Evolutionary conservation across 2,888 invertebrate genomes (phyloP).

Genomic region (Perithous albicinctus): DNA sequence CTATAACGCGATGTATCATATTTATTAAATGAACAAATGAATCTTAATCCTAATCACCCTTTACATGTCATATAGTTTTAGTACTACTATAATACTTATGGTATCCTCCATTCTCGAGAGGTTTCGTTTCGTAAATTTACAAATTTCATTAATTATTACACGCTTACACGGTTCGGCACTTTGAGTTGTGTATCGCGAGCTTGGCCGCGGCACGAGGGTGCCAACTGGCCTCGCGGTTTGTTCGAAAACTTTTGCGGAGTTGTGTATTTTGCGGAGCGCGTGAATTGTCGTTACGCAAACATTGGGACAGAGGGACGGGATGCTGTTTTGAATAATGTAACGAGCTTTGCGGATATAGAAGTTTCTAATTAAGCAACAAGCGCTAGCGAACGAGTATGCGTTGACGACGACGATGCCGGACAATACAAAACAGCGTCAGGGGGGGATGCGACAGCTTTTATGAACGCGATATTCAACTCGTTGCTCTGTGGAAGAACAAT

Average conservation of each 20-base stretch:
- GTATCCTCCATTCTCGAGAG: neutral
- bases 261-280: conserved; percentile 78
- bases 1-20: neutral
- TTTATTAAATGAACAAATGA: neutral
- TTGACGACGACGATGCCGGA: conserved; percentile 74
- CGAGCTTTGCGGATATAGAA: conserved; percentile 78
- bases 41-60: neutral
- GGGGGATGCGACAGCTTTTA: conserved; percentile 58
- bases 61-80: too few species aligned
- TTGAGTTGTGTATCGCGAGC: conserved; percentile 54
- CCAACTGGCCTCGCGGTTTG: conserved; percentile 69
- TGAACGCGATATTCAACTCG: conserved; percentile 4
- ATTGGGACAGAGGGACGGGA: conserved; percentile 63
- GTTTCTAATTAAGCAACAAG: conserved; percentile 84
- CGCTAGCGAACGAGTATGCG: conserved; percentile 66
- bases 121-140: conserved; percentile 53
- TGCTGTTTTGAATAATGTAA: conserved; percentile 83
- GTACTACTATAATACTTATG: neutral
- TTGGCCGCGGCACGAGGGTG: neutral
- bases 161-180: conserved; percentile 78
- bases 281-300: conserved; percentile 74
- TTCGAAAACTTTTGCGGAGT: conserved; percentile 80
- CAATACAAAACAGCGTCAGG: conserved; percentile 79
- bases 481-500: conserved; percentile 61
- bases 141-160: conserved; percentile 83